Evolutionary conservation across 2,797 vertebrate genomes (phyloP).

Genomic region (Hydrocynus forskahlii): DNA sequence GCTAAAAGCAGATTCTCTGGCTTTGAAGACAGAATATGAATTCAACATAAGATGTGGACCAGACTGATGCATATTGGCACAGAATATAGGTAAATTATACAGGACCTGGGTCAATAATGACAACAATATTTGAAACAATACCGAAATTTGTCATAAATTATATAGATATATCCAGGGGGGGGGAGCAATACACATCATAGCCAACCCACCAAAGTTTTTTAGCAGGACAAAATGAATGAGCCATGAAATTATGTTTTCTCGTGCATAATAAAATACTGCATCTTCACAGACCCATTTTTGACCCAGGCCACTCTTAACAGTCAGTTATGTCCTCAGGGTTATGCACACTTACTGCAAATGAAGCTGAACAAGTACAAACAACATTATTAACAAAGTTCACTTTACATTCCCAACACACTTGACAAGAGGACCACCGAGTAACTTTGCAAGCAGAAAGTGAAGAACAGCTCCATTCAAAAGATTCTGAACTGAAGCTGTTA

Average conservation of each 20-base stretch:
- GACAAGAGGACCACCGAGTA: not conserved
- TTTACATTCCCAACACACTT: not conserved
- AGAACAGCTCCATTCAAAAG: not conserved
- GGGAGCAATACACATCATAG: not conserved
- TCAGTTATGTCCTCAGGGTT: conserved; percentile 21
- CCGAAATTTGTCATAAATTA: not conserved
- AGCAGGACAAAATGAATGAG: not conserved
- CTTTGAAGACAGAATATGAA: conserved; percentile 71
- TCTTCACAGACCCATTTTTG: conserved; percentile 26
- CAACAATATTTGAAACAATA: not conserved
- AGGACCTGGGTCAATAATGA: conserved; percentile 44
- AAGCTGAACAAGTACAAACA: not conserved
- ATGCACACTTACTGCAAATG: conserved; percentile 5
- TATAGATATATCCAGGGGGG: not conserved
- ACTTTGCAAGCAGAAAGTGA: not conserved
- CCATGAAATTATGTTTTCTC: not conserved
- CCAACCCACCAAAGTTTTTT: not conserved
- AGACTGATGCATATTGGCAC: not conserved
- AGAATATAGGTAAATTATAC: not conserved
- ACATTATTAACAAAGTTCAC: not conserved
- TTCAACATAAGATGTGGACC: not conserved
- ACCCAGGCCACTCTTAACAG: conserved; percentile 19
- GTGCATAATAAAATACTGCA: not conserved
- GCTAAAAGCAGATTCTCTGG: conserved; percentile 97
- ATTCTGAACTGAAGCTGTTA: not conserved